Evolutionary conservation across 2,113 vertebrate genomes (phyloP).

Genomic region (Charina bottae): DNA sequence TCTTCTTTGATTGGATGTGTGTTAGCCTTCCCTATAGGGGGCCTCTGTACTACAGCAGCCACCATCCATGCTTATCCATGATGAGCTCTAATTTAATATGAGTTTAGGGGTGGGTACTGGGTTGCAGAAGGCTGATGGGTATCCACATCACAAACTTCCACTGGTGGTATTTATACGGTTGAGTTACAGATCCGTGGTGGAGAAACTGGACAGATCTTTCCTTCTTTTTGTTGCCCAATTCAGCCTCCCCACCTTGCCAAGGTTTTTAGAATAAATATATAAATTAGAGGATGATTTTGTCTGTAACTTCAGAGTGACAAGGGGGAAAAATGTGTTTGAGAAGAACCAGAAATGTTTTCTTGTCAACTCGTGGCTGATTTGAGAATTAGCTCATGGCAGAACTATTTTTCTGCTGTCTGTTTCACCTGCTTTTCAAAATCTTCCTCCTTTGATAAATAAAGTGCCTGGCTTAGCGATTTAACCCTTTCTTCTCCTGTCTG

Average conservation of each 20-base stretch:
- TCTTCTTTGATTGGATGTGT: not conserved
- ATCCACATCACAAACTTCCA: not conserved
- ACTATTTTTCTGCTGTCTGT: constrained; percentile 64
- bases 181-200: not conserved
- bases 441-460: constrained; percentile 30
- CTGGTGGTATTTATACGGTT: not conserved
- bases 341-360: constrained; percentile 69
- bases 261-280: constrained; percentile 50
- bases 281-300: constrained; percentile 36
- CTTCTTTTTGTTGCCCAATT: not conserved
- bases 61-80: not conserved
- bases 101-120: not conserved
- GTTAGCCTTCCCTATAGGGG: not conserved
- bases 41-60: not conserved
- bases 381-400: constrained; percentile 66
- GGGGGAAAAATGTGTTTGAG: constrained; percentile 58
- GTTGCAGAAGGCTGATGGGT: not conserved
- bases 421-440: constrained; percentile 55
- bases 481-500: constrained; percentile 6
- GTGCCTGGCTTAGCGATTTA: constrained; percentile 45
- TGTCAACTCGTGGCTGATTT: constrained; percentile 62
- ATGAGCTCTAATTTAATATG: not conserved
- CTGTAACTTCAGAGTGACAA: constrained; percentile 44
- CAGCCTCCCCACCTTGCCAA: not conserved
- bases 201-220: constrained; percentile 27